Percentiles rank a stretch among this genome's conserved stretches.
Conservation (phyloP, 2,888 invertebrate genomes). For the Exocentrus adspersus region DNA sequence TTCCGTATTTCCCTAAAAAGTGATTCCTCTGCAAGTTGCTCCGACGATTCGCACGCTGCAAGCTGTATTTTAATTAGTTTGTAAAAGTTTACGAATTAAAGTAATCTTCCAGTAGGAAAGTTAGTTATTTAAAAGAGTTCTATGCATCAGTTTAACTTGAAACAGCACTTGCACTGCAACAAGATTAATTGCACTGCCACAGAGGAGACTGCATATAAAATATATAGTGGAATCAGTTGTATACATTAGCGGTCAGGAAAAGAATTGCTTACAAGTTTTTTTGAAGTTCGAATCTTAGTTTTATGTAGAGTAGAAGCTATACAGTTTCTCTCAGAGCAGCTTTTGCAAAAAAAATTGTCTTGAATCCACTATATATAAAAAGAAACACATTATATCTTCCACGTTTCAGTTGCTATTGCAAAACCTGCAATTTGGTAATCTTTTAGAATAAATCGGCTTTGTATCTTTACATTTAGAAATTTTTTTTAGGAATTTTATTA, state of each 20-base stretch:
- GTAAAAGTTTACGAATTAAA: constrained; percentile 29
- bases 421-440: no score
- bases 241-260: background rate
- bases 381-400: no score
- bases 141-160: constrained; percentile 31
- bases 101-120: constrained; percentile 30
- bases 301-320: no score
- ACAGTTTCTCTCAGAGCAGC: no score
- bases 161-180: constrained; percentile 34
- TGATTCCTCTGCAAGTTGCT: constrained; percentile 9
- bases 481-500: no score
- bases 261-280: no score
- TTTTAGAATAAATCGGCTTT: no score
- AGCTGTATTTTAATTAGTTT: constrained; percentile 35
- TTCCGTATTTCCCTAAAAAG: background rate
- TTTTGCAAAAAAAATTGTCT: no score
- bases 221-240: background rate
- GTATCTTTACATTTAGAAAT: no score
- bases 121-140: constrained; percentile 26
- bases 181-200: constrained; percentile 18
- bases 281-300: no score
- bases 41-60: constrained; percentile 28
- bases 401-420: no score
- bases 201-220: background rate
- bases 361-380: no score